Evolutionary conservation across 2,113 vertebrate species (phyloP).

Genomic region (Cebus imitator): DNA sequence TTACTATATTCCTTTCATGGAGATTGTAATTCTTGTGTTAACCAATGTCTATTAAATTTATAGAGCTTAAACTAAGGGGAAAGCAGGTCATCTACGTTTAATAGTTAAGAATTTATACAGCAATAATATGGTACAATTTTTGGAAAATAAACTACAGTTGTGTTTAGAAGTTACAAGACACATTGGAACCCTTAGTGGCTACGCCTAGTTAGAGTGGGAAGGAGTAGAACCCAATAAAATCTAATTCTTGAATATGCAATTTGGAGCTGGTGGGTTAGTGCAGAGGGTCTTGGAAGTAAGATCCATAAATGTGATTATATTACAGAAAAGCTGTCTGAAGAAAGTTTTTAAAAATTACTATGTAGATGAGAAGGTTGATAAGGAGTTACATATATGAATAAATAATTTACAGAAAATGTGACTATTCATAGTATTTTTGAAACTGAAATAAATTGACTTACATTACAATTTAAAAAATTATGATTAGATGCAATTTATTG

Average conservation of each 20-base stretch:
- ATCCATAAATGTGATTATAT: not conserved
- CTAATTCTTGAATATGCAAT: not conserved
- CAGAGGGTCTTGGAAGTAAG: not conserved
- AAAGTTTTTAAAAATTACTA: not conserved
- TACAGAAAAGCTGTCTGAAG: not conserved
- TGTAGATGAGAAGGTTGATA: not conserved
- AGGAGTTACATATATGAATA: not conserved
- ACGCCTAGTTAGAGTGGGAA: not conserved
- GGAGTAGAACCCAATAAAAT: not conserved
- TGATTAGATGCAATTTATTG: not conserved
- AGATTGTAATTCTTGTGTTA: not conserved
- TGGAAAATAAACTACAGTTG: not conserved
- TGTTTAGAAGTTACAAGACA: not conserved
- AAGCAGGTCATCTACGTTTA: not conserved
- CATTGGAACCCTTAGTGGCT: not conserved
- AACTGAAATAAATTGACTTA: not conserved
- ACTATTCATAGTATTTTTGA: not conserved
- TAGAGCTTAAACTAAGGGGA: not conserved
- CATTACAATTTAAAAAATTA: not conserved
- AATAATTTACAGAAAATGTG: not conserved
- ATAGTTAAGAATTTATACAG: not conserved
- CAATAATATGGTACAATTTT: not conserved
- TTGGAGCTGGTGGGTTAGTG: not conserved
- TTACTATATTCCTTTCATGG: not conserved
- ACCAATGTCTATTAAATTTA: not conserved